Base-by-base conservation (phyloP, 2,888 invertebrate genomes). In the Plusia festucae region DNA sequence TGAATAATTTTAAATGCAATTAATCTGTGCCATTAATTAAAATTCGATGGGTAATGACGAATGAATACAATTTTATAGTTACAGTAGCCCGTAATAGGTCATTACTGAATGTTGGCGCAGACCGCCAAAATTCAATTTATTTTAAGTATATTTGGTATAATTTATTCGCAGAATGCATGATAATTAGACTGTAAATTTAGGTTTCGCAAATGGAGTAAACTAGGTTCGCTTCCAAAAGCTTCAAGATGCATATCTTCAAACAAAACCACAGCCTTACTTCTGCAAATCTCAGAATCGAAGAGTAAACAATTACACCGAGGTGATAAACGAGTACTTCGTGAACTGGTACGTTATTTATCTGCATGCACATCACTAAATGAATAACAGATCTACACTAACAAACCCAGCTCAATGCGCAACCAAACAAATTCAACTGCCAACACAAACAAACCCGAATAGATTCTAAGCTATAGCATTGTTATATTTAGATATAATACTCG, bases 401-500 rank as follows among this genome's bases (percentile, higher is more conserved):
- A 46, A 16, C 16, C 9, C 13, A 44, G 32, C 13, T 4, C 27
- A 55, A 54, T 24, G 46, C 40, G 40, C 58, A 9, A 13, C 16
- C 8, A 8, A 55, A 64, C 34, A 59, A 64, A 59, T 52, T 52
- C 46, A 46, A 44, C 30, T 13, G 11, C 58, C 46, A 68, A 57
- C 22, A 60, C 64, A 64, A 44, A 60, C 30, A 63, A 59, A 51
- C 46, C 61, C 61, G 61, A 70, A 70, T 49, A 65, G 53, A 66
- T 68, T 68, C 70, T 68, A 77, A 76, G 67, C 65, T 60, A 60
- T 61, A 55, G 61, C 73, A 69, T 74, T 71, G 73, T 72, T 68
- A 71, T 68, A 77, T 74, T 64, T 75, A 73, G 73, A 76, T 70
- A 71, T 61, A 70, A 62, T 40, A 58, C 60, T 53, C 67, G 68